Base-by-base conservation (phyloP, 2,113 vertebrate species). In the Psilopsiagon aurifrons region DNA sequence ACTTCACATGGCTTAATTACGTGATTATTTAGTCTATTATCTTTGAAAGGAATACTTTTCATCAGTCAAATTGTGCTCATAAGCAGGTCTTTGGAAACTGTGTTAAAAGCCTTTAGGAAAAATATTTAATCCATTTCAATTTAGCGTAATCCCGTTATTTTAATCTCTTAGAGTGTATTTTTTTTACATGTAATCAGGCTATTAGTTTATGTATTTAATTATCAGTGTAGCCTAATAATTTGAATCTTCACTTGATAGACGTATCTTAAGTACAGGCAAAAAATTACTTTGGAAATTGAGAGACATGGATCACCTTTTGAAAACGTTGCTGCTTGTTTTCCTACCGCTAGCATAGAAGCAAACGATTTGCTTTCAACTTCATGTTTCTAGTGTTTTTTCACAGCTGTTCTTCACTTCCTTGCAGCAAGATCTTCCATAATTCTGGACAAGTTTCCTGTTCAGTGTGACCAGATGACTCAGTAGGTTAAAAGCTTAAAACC, bases 91-190 rank as follows among this genome's bases (percentile, higher is more conserved):
- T 97, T 63, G 57, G 51, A 94, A 84, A 86, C 86, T 37, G 74
- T 77, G 86, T 76, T 82, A 94, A 80, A 89, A 92, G 76, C 92
- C 94, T 96, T 70, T 92, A 95, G 96, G 85, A 94, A 94, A 84
- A 87, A 66, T 28, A 86, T 93, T 94, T 96, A 97, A 95, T 96
- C 84, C 95, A 33, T 88, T 97, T 89, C 93, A 92, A 68, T 89
- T 87, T 71, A 83, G 77, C 80, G 22, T 85, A 96, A 96, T 92
- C 80, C 69, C 28, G 59, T 95, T 96, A 43, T 96, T 95, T 94
- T 93, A 96, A 94, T 96, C 85, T 93, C 57, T 94, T 89, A 62
- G 33, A 78, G 39, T 22, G 27, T 70, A 25, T 66, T 91, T 78
- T 74, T 84, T 91, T 64, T 18, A 49, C 12, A 43, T 88, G 91